Evolutionary conservation across 2,797 vertebrate species (phyloP).

Genomic region (Tamandua tetradactyla): DNA sequence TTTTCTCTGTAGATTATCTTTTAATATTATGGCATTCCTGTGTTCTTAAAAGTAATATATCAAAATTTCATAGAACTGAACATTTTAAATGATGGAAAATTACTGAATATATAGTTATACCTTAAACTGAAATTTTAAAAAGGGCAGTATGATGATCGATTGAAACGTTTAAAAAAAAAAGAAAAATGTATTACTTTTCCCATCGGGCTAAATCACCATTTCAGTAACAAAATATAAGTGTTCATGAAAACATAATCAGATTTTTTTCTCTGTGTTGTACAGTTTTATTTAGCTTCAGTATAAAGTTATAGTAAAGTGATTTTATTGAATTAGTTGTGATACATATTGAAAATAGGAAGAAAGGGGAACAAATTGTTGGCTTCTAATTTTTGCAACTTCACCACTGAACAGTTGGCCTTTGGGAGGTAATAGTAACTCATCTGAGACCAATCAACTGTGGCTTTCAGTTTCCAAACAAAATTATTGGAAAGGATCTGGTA

Average conservation of each 20-base stretch:
- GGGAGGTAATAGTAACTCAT: background rate
- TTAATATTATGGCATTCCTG: background rate
- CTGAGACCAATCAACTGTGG: background rate
- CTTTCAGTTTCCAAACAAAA: slow-evolving; percentile 25
- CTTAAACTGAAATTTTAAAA: background rate
- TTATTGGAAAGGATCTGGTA: background rate
- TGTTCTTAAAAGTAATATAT: slow-evolving; percentile 13
- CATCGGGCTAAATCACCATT: background rate
- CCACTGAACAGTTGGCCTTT: background rate
- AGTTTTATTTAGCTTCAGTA: background rate
- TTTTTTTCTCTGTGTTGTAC: background rate
- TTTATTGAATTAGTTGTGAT: background rate
- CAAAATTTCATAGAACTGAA: background rate
- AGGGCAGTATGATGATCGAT: background rate
- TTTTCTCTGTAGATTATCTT: background rate
- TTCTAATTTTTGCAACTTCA: slow-evolving; percentile 29
- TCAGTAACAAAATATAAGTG: background rate
- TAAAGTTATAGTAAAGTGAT: background rate
- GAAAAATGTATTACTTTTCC: background rate
- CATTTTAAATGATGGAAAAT: background rate
- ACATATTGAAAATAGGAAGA: background rate
- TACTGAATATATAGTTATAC: background rate
- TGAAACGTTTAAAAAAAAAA: background rate
- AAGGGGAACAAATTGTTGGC: background rate
- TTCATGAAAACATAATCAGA: background rate